A percentile compares a stretch with the other conserved stretches of the same genome.
Evolutionary conservation across 2,888 invertebrate species (phyloP).

Genomic region (Nomada fabriciana): DNA sequence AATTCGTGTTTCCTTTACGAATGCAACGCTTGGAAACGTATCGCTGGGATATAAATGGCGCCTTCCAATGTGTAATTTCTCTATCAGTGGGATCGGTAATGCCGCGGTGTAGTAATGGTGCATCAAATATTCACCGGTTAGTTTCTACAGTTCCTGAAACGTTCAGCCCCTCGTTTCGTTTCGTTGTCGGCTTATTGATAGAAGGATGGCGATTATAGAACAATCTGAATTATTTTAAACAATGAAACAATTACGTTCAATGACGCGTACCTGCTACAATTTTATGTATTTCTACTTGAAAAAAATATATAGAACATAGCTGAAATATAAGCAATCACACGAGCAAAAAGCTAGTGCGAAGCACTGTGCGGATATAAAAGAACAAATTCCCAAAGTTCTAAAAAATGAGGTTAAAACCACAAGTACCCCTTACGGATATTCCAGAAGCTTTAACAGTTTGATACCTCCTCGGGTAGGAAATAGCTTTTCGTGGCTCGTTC

Average conservation of each 20-base stretch:
- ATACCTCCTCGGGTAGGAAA: constrained; percentile 15
- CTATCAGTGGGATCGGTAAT: constrained; percentile 30
- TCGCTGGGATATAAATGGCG: constrained; percentile 4
- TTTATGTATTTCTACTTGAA: too few relatives aligned
- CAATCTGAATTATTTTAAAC: neutral
- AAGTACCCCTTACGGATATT: neutral
- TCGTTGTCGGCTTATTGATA: neutral
- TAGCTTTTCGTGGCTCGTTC: constrained; percentile 54
- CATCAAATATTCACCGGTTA: constrained; percentile 33
- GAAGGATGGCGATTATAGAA: neutral
- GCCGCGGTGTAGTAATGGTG: constrained; percentile 11
- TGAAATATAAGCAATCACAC: too few relatives aligned
- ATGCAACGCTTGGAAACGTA: constrained; percentile 1
- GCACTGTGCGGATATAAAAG: too few relatives aligned
- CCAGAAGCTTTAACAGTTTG: constrained; percentile 1
- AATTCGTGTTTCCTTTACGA: constrained; percentile 1
- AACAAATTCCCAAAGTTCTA: too few relatives aligned
- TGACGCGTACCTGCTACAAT: too few relatives aligned
- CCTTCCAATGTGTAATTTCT: constrained; percentile 18
- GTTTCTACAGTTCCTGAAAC: constrained; percentile 6
- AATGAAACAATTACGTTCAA: too few relatives aligned
- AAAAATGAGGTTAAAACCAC: too few relatives aligned
- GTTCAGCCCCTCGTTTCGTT: neutral
- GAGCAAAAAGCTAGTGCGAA: too few relatives aligned
- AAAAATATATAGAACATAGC: too few relatives aligned